These are phyloP conservation scores for Scaptomyza caliginosa DNA, from an alignment of 2,888 invertebrate species.

Conservation along the genomic window DNA sequence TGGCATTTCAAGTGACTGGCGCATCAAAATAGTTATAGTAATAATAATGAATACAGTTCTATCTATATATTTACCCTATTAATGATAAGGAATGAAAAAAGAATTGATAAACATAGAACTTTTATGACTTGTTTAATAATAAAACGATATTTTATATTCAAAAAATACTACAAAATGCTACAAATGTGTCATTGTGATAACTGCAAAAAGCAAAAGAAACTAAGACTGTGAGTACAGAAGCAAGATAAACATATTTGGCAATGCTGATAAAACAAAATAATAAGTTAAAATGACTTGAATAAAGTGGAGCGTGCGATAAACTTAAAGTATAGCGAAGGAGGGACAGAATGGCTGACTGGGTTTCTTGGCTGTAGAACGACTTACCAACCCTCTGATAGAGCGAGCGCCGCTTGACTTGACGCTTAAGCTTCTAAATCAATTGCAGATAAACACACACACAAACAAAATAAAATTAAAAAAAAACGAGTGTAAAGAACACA, in stretches of 20 bases:
- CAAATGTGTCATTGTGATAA: slow-evolving; percentile 13
- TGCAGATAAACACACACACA: slow-evolving; percentile 43
- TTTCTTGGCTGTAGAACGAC: slow-evolving; percentile 83
- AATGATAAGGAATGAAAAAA: slow-evolving; percentile 19
- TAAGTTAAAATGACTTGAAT: slow-evolving; percentile 18
- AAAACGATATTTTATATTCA: not conserved
- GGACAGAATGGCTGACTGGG: slow-evolving; percentile 23
- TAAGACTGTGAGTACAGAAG: slow-evolving; percentile 14
- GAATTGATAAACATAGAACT: slow-evolving; percentile 1
- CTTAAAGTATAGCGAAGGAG: not conserved
- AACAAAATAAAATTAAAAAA: too few relatives aligned
- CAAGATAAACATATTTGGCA: slow-evolving; percentile 48
- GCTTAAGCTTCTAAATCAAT: slow-evolving; percentile 87
- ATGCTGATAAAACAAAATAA: slow-evolving; percentile 52
- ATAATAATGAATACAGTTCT: not conserved
- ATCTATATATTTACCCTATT: slow-evolving; percentile 6
- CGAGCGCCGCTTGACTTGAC: slow-evolving; percentile 89
- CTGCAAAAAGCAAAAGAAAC: slow-evolving; percentile 21
- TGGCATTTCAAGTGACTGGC: not conserved
- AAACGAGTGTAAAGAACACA: slow-evolving; percentile 26
- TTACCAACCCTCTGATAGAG: slow-evolving; percentile 92
- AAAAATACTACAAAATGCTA: slow-evolving; percentile 1
- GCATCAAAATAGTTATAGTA: slow-evolving; percentile 10
- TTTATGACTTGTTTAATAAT: not conserved
- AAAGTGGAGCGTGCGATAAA: slow-evolving; percentile 39